phyloP scores from a whole-genome alignment of 35 echinoderm and acorn worm species.

The Holothuria glaberrima region DNA sequence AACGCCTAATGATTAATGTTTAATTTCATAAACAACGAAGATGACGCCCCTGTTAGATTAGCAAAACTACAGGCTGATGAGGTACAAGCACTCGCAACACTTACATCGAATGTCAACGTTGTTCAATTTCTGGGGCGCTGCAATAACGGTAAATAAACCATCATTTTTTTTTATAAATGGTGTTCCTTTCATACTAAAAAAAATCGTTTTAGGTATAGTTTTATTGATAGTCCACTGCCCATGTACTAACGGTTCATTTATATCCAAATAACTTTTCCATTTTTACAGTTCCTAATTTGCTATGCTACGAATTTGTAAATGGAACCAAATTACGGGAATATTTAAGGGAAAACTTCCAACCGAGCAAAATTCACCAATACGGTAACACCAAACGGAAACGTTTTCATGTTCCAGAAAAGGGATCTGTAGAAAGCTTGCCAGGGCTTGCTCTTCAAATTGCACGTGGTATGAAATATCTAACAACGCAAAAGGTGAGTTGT shows the following conservation, averaged over 20 bases:
- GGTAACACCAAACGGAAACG: constrained; percentile 32
- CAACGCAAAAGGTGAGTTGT: neutral
- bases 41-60: too few relatives aligned
- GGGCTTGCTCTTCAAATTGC: constrained; percentile 21
- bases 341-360: neutral
- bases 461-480: constrained; percentile 16
- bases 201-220: too few relatives aligned
- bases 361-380: neutral
- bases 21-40: too few relatives aligned
- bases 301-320: neutral
- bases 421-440: neutral
- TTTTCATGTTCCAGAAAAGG: constrained; percentile 11
- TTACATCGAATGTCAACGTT: neutral
- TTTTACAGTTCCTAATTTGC: neutral
- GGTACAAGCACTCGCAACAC: neutral
- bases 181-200: too few relatives aligned
- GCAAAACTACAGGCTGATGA: neutral
- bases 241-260: too few relatives aligned
- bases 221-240: too few relatives aligned
- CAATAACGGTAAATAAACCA: neutral
- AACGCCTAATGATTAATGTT: too few relatives aligned
- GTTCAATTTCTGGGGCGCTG: neutral
- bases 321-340: neutral
- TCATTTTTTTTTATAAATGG: too few relatives aligned
- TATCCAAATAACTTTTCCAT: too few relatives aligned